Percentiles rank a stretch among this genome's conserved stretches.
These are phyloP conservation scores for Musca domestica DNA, from an alignment of 1,140 invertebrate species.

Conservation along the genomic window DNA sequence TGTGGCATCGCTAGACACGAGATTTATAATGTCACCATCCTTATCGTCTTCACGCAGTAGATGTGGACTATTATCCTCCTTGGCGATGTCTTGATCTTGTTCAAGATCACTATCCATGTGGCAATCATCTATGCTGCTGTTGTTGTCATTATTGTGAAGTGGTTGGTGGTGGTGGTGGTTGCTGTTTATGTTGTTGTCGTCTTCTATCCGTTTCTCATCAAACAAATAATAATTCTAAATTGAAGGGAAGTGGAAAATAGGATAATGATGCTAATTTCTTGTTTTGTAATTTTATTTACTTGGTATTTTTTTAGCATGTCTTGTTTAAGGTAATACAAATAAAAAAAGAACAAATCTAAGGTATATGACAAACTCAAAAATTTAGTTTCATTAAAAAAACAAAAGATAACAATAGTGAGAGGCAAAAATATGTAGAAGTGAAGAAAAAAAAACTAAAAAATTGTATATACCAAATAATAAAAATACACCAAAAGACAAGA, in stretches of 20 bases:
- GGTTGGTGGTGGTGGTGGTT: neutral
- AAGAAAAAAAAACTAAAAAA: constrained; percentile 1
- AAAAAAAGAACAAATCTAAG: neutral
- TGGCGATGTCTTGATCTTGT: neutral
- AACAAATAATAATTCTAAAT: constrained; percentile 51
- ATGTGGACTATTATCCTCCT: too few relatives aligned
- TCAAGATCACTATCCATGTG: neutral
- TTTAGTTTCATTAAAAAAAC: constrained; percentile 1
- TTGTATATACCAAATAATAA: constrained; percentile 16
- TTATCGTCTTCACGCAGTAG: neutral
- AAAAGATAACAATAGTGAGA: neutral
- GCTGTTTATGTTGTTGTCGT: constrained; percentile 26
- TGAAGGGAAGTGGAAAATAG: constrained; percentile 20
- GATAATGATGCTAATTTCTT: constrained; percentile 13
- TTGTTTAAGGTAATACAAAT: neutral
- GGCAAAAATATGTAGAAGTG: neutral
- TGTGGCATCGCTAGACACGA: too few relatives aligned
- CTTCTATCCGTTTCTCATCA: constrained; percentile 47
- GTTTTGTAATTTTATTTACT: constrained; percentile 12
- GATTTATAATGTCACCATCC: too few relatives aligned
- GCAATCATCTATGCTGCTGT: neutral
- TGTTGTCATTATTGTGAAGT: neutral
- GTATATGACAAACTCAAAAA: neutral
- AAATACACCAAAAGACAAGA: constrained; percentile 6
- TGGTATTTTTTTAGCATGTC: constrained; percentile 8